phyloP scores from a whole-genome alignment of 2,797 vertebrate species.

The Phylloscopus collybita region DNA sequence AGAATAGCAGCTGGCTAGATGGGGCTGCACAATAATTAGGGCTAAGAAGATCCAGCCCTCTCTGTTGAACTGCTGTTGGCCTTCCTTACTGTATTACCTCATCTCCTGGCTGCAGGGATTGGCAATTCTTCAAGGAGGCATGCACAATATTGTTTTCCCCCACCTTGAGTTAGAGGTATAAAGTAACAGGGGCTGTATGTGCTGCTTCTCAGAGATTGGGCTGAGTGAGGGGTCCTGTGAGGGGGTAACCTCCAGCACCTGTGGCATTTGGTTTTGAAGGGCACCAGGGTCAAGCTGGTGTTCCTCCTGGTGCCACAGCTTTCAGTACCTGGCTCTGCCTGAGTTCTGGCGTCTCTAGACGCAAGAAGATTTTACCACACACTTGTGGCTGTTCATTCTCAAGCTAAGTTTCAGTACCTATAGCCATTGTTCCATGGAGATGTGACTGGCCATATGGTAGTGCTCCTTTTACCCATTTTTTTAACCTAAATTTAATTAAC shows the following conservation, averaged over 20 bases:
- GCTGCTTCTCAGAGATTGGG: not conserved
- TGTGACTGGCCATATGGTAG: not conserved
- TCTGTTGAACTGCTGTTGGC: slow-evolving; percentile 17
- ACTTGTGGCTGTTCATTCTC: not conserved
- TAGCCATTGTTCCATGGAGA: not conserved
- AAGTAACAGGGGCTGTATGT: not conserved
- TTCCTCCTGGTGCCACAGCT: not conserved
- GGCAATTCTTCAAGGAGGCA: not conserved
- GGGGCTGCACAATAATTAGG: not conserved
- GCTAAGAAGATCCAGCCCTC: not conserved
- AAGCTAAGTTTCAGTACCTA: not conserved
- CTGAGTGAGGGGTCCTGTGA: not conserved
- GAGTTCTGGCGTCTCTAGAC: not conserved
- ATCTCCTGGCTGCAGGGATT: not conserved
- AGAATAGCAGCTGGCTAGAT: not conserved
- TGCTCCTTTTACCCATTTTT: not conserved
- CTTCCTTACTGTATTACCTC: slow-evolving; percentile 9
- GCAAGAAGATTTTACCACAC: not conserved
- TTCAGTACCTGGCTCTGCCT: not conserved
- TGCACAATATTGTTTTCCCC: not conserved
- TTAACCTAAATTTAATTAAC: slow-evolving; percentile 22
- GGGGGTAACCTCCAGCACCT: not conserved
- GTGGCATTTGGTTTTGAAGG: not conserved
- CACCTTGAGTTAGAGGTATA: not conserved
- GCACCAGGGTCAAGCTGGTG: not conserved